Evolutionary conservation across 2,888 invertebrate genomes (phyloP).

Genomic region (Anorthoa munda): DNA sequence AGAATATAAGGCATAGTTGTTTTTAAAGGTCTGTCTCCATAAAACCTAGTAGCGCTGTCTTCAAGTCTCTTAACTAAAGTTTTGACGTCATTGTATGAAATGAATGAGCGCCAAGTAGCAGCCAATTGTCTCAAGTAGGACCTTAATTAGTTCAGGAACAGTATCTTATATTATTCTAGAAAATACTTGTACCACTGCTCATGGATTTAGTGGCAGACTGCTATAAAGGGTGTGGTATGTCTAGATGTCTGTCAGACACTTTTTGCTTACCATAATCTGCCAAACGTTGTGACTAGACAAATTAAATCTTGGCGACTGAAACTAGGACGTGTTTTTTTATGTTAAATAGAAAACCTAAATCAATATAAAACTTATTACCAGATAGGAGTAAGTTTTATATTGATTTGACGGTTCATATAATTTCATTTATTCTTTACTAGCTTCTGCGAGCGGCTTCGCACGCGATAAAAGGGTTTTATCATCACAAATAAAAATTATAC

Average conservation of each 20-base stretch:
- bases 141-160: constrained; percentile 15
- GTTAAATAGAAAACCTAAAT: not conserved
- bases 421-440: too few relatives aligned
- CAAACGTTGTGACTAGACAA: not conserved
- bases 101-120: constrained; percentile 24
- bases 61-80: not conserved
- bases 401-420: too few relatives aligned
- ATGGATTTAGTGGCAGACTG: not conserved
- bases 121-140: constrained; percentile 34
- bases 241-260: not conserved
- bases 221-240: not conserved
- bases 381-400: too few relatives aligned
- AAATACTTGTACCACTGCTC: not conserved
- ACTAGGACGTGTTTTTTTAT: not conserved
- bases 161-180: not conserved
- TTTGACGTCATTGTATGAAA: not conserved
- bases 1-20: not conserved
- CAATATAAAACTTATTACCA: not conserved
- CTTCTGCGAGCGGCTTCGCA: too few relatives aligned
- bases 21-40: not conserved
- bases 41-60: not conserved
- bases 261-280: not conserved
- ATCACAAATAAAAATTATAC: too few relatives aligned
- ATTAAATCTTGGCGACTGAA: not conserved
- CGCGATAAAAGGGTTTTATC: too few relatives aligned